phyloP scores from a whole-genome alignment of 1,140 invertebrate genomes.

The Eumaeus atala region DNA sequence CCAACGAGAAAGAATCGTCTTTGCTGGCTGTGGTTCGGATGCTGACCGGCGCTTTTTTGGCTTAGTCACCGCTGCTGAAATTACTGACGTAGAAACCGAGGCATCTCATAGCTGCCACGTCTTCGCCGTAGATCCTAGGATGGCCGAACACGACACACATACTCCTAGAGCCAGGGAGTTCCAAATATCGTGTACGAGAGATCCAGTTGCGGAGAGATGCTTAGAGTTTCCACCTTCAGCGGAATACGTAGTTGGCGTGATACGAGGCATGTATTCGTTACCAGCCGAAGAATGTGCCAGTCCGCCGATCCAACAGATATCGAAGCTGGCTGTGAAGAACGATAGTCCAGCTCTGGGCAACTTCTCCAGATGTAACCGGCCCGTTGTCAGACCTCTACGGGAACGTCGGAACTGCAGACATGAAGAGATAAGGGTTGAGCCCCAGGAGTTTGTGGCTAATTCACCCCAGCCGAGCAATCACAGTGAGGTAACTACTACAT shows the following conservation, averaged over 20 bases:
- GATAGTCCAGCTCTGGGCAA: slow-evolving; percentile 53
- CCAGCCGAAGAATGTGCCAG: slow-evolving; percentile 59
- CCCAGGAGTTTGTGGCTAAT: slow-evolving; percentile 75
- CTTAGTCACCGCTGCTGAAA: slow-evolving; percentile 82
- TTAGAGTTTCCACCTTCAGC: slow-evolving; percentile 93
- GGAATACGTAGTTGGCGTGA: slow-evolving; percentile 86
- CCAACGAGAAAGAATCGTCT: slow-evolving; percentile 88
- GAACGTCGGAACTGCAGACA: slow-evolving; percentile 47
- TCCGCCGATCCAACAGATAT: slow-evolving; percentile 59
- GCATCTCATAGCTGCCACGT: slow-evolving; percentile 95
- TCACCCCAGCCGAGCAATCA: slow-evolving; percentile 88
- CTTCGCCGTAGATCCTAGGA: slow-evolving; percentile 92
- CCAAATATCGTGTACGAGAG: slow-evolving; percentile 84
- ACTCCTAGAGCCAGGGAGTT: slow-evolving; percentile 83
- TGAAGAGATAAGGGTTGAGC: slow-evolving; percentile 45
- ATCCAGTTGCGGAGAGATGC: slow-evolving; percentile 81
- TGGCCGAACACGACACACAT: slow-evolving; percentile 88
- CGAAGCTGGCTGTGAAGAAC: slow-evolving; percentile 56
- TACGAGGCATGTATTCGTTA: slow-evolving; percentile 80
- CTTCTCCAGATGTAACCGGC: slow-evolving; percentile 51
- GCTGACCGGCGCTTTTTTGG: slow-evolving; percentile 95
- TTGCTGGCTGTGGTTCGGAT: slow-evolving; percentile 91
- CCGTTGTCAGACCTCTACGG: slow-evolving; percentile 43
- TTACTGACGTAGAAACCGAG: slow-evolving; percentile 40
- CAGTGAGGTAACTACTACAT: slow-evolving; percentile 87